Base-by-base conservation (phyloP, 2,888 invertebrate genomes). In the Spodoptera exigua region DNA sequence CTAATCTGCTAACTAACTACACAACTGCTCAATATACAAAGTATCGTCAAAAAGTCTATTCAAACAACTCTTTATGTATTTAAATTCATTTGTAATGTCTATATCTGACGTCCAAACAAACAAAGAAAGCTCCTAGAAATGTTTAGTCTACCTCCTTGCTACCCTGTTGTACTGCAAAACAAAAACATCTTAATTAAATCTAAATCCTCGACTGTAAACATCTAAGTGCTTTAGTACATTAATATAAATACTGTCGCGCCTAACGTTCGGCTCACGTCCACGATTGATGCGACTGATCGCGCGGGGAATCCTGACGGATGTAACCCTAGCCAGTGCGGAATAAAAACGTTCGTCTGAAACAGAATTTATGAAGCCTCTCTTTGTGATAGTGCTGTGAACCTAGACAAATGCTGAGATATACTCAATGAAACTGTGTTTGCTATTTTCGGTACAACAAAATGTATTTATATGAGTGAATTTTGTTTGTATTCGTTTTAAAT, bases 341-440 rank as follows among this genome's bases (percentile, higher is more conserved):
- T 85, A 83, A 79, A 78, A 78, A 77, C 79, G 76, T 76, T 68
- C 76, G 70, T 76, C 70, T 71, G 63, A 65, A 70, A 74, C 66
- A 71, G 78, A 77, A 86, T 85, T 84, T 86, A 86, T 85, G 79
- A 83, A 83, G 83, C 80, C 48, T 71, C 74, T 79, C 80, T 81
- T 81, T 83, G 82, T 80, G 81, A 79, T 80, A 76, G 75, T 65
- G 68, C 67, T 21, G 48, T 64, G 56, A 14, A 39, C 13, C 52
- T 39, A 47, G 34, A 27, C 27, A 27, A 27, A 27, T 27, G 27
- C 27, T 4, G 27, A 27, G 27, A 27, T 27, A 27, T 27, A 27
- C 7, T 27, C 27, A 9, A 0, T 5, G 27, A 27, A 1, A 10
- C 37, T 16, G 21, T 16, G 21, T 48, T 48, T 41, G 41, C 48